Percentiles rank a stretch among this genome's conserved stretches.
Evolutionary conservation across 2,797 vertebrate species (phyloP).

Genomic region (Nannoperca obscura): DNA sequence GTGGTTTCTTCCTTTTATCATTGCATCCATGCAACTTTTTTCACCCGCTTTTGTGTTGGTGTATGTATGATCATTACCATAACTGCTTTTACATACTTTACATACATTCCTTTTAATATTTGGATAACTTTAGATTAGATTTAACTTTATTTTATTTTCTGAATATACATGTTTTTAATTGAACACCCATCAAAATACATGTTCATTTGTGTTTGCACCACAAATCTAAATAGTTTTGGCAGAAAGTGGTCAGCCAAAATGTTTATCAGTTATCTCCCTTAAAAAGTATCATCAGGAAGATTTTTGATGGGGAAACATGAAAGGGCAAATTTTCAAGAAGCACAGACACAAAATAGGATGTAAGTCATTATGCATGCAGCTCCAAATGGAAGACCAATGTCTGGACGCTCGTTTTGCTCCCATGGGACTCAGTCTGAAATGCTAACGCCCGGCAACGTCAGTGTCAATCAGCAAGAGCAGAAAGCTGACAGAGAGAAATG

Average conservation of each 20-base stretch:
- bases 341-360: slow-evolving; percentile 35
- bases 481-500: slow-evolving; percentile 63
- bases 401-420: slow-evolving; percentile 50
- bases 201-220: background rate
- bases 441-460: slow-evolving; percentile 61
- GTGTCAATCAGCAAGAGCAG: slow-evolving; percentile 69
- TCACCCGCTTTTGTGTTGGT: background rate
- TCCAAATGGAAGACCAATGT: slow-evolving; percentile 67
- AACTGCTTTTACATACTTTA: background rate
- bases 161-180: background rate
- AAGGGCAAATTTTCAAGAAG: slow-evolving; percentile 31
- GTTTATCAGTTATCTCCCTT: background rate
- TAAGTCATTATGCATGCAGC: slow-evolving; percentile 56
- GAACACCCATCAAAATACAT: background rate
- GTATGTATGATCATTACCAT: background rate
- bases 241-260: background rate
- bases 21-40: background rate
- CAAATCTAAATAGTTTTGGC: background rate
- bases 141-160: background rate
- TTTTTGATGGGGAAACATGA: slow-evolving; percentile 17
- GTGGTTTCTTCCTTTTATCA: background rate
- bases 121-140: too few relatives aligned
- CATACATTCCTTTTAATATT: too few relatives aligned
- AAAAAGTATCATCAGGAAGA: slow-evolving; percentile 14
- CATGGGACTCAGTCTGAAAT: slow-evolving; percentile 58